These are phyloP conservation scores for Macrosiphum euphorbiae DNA, from an alignment of 2,888 invertebrate species.

Conservation along the genomic window DNA sequence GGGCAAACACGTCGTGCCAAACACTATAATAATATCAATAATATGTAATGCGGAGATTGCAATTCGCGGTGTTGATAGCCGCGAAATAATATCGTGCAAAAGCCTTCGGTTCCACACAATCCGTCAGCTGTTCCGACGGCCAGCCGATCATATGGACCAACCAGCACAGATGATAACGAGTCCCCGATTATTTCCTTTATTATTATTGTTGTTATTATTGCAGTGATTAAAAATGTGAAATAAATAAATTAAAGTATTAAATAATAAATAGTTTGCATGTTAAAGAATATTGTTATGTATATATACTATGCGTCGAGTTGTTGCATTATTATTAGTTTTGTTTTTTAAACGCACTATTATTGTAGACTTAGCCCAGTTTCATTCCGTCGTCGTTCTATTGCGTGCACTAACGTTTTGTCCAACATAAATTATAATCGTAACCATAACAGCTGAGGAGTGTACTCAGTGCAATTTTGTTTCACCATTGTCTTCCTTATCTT, in stretches of 20 bases:
- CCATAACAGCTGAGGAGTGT: constrained; percentile 23
- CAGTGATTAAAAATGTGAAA: not conserved
- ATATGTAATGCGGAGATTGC: not conserved
- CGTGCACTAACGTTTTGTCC: not conserved
- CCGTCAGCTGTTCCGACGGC: not conserved
- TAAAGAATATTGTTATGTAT: not conserved
- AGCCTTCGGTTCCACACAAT: not conserved
- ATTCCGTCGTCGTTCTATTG: not conserved
- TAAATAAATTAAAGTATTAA: not conserved
- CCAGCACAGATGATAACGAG: not conserved
- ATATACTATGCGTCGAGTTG: not conserved
- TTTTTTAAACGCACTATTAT: not conserved
- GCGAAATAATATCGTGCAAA: not conserved
- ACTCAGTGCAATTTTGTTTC: constrained; percentile 17
- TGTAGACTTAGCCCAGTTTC: constrained; percentile 15
- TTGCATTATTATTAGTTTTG: constrained; percentile 23
- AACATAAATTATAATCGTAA: not conserved
- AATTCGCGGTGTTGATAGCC: not conserved
- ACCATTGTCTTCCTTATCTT: not conserved
- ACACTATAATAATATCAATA: not conserved
- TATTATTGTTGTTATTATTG: constrained; percentile 17
- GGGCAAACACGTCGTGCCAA: not conserved
- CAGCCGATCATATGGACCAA: constrained; percentile 14
- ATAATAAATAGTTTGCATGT: not conserved
- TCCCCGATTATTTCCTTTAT: not conserved